Evolutionary conservation across 2,113 vertebrate genomes (phyloP).

Genomic region (Micronycteris hirsuta): DNA sequence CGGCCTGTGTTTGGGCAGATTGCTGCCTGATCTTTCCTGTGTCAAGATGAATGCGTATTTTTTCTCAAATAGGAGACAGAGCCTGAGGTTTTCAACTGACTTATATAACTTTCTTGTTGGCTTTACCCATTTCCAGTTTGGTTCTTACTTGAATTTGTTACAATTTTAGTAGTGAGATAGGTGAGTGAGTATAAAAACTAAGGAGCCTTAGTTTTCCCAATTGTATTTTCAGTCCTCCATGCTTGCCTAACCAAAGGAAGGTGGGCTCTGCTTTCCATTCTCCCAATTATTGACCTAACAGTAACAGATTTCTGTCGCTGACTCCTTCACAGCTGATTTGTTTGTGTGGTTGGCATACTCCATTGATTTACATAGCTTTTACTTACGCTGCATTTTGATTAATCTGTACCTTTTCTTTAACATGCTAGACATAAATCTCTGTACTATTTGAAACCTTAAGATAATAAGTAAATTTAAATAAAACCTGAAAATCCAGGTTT

Average conservation of each 20-base stretch:
- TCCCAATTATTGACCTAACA: neutral
- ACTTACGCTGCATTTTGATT: neutral
- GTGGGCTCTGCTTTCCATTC: neutral
- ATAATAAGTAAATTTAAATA: conserved; percentile 24
- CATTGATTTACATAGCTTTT: neutral
- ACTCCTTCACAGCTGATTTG: neutral
- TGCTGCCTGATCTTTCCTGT: neutral
- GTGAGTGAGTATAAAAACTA: neutral
- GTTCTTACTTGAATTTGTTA: conserved; percentile 24
- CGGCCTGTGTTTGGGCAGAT: neutral
- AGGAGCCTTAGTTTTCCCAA: neutral
- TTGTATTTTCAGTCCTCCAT: neutral
- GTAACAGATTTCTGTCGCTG: neutral
- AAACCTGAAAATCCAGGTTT: neutral
- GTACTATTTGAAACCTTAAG: neutral
- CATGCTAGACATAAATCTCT: neutral
- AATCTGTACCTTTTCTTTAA: neutral
- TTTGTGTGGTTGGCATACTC: neutral
- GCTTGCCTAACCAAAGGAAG: neutral
- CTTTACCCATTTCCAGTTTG: neutral
- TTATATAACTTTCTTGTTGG: neutral
- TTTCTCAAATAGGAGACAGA: neutral
- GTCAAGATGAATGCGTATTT: neutral
- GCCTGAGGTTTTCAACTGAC: neutral
- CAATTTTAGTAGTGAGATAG: neutral